Evolutionary conservation across 2,113 vertebrate genomes (phyloP).

Genomic region (Leptosomus discolor): DNA sequence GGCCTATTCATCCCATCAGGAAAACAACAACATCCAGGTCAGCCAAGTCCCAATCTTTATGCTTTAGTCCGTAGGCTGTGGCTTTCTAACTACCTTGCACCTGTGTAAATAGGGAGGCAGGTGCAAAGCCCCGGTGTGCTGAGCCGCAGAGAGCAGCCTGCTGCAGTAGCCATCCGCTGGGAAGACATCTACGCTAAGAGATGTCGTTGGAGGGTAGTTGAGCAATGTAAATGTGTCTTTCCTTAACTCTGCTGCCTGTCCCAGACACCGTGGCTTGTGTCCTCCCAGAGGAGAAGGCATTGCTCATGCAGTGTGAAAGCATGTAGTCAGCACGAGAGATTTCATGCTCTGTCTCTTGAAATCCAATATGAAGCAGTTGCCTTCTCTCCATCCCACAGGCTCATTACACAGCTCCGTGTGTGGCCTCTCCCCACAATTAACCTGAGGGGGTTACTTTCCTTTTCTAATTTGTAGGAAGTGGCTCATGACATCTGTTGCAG

Average conservation of each 20-base stretch:
- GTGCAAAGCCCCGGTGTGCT: neutral
- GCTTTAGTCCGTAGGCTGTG: neutral
- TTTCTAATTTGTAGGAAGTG: conserved; percentile 76
- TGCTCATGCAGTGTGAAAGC: neutral
- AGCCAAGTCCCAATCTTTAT: neutral
- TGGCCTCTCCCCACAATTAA: conserved; percentile 72
- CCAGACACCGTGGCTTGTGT: neutral
- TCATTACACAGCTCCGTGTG: conserved; percentile 59
- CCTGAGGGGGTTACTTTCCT: conserved; percentile 72
- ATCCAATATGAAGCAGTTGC: conserved; percentile 59
- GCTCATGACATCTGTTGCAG: conserved; percentile 69
- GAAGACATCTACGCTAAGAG: neutral
- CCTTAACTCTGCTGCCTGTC: neutral
- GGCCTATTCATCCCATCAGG: conserved; percentile 24
- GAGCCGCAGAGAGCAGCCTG: neutral
- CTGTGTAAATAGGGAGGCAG: conserved; percentile 47
- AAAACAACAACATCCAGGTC: conserved; percentile 23
- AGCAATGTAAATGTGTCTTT: neutral
- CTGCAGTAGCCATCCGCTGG: accelerated
- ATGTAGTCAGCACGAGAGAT: conserved; percentile 39
- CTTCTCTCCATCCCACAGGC: conserved; percentile 32
- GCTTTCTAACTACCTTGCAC: neutral
- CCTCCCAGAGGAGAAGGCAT: neutral
- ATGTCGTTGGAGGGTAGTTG: neutral
- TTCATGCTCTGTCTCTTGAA: conserved; percentile 65